phyloP scores from a whole-genome alignment of 2,113 vertebrate species.

The Hemiscyllium ocellatum region DNA sequence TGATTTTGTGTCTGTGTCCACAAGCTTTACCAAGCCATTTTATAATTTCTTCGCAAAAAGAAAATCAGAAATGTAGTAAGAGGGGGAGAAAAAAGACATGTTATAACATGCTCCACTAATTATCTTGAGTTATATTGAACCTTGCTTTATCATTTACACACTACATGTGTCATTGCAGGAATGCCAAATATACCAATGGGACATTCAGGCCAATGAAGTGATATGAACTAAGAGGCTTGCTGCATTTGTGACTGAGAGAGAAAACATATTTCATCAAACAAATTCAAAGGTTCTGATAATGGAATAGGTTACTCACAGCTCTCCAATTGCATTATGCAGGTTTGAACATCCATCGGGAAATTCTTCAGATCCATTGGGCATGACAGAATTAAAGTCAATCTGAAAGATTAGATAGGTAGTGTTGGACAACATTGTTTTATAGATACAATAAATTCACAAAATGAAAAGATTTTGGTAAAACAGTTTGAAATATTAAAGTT shows the following conservation, averaged over 20 bases:
- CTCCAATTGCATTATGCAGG: slow-evolving; percentile 96
- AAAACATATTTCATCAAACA: neutral
- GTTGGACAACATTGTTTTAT: neutral
- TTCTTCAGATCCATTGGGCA: slow-evolving; percentile 98
- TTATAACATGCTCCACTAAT: neutral
- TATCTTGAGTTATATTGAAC: too few relatives aligned
- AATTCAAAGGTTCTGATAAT: neutral
- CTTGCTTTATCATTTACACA: neutral
- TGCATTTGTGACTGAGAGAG: too few relatives aligned
- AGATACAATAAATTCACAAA: neutral
- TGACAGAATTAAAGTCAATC: slow-evolving; percentile 86
- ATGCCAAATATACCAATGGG: too few relatives aligned
- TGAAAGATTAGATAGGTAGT: slow-evolving; percentile 53
- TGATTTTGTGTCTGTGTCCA: neutral
- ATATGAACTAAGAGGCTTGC: neutral
- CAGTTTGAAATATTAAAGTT: neutral
- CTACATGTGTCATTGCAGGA: too few relatives aligned
- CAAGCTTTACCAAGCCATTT: neutral
- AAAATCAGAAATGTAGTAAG: neutral
- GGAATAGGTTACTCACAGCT: slow-evolving; percentile 76
- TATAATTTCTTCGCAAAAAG: neutral
- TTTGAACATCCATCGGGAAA: slow-evolving; percentile 97
- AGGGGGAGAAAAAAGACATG: neutral
- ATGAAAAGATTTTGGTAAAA: neutral
- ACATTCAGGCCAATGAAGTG: neutral